phyloP scores from a whole-genome alignment of 1,140 invertebrate genomes.

The Zaprionus taronus region DNA sequence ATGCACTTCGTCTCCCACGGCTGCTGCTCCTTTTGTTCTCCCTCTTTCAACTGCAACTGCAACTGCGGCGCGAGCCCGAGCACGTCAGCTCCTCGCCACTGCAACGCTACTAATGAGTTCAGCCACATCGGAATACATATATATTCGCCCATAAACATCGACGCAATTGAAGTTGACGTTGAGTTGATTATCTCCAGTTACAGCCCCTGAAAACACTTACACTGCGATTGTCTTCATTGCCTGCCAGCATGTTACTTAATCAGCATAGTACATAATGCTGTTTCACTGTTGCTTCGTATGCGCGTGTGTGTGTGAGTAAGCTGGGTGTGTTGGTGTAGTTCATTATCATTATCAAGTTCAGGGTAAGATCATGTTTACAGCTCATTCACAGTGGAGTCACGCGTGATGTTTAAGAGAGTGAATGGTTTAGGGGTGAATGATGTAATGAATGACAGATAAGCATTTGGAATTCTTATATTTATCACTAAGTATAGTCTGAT shows the following conservation, averaged over 20 bases:
- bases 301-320: not conserved
- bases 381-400: slow-evolving; percentile 16
- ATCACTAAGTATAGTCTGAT: too few relatives aligned
- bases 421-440: not conserved
- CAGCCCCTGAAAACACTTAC: slow-evolving; percentile 4
- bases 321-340: not conserved
- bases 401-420: not conserved
- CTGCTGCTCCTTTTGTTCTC: not conserved
- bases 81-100: slow-evolving; percentile 58
- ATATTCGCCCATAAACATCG: not conserved
- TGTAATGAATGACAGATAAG: not conserved
- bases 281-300: not conserved
- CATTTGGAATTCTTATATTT: not conserved
- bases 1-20: not conserved
- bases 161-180: not conserved
- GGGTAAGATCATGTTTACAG: slow-evolving; percentile 6
- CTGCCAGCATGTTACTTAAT: slow-evolving; percentile 19
- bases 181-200: slow-evolving; percentile 9
- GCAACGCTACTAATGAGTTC: slow-evolving; percentile 25
- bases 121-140: not conserved
- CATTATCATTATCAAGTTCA: slow-evolving; percentile 35
- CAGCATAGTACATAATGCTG: not conserved
- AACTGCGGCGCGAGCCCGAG: slow-evolving; percentile 16
- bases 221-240: not conserved
- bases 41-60: not conserved